A percentile compares a stretch with the other conserved stretches of the same genome.
Evolutionary conservation across 2,888 invertebrate genomes (phyloP).

Genomic region (Agonum fuliginosum): DNA sequence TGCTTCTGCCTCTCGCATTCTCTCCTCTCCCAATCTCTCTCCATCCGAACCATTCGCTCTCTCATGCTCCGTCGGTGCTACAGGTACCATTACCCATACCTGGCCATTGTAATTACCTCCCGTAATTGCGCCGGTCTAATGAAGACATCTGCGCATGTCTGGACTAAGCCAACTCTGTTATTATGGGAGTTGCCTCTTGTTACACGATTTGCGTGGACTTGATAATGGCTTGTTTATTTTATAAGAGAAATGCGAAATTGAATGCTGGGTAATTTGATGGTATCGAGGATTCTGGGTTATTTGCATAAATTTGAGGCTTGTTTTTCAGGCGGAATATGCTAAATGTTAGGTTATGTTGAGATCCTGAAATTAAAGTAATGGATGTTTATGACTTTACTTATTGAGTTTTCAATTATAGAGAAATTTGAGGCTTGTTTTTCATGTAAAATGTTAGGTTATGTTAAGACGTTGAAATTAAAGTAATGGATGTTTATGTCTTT

Average conservation of each 20-base stretch:
- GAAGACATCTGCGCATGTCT: slow-evolving; percentile 45
- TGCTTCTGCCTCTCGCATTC: too few species aligned
- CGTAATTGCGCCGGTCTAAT: slow-evolving; percentile 25
- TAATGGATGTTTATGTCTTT: too few species aligned
- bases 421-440: too few species aligned
- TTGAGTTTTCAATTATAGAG: too few species aligned
- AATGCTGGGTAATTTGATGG: slow-evolving; percentile 1
- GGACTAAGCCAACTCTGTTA: background rate
- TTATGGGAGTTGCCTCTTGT: background rate
- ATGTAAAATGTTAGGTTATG: too few species aligned
- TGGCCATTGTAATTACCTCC: slow-evolving; percentile 33
- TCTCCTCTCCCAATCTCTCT: background rate
- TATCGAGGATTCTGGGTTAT: background rate
- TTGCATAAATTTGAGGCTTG: background rate
- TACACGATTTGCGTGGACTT: background rate
- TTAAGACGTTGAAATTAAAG: too few species aligned
- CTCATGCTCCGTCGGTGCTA: background rate
- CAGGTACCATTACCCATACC: slow-evolving; percentile 2
- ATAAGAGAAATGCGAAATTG: slow-evolving; percentile 4
- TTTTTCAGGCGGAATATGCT: background rate
- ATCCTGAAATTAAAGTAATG: too few species aligned
- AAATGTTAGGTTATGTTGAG: too few species aligned
- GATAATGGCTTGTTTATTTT: slow-evolving; percentile 12
- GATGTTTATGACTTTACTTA: too few species aligned
- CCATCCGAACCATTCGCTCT: background rate